Conservation (phyloP, 1,140 invertebrate genomes). For the Drosophila funebris region DNA sequence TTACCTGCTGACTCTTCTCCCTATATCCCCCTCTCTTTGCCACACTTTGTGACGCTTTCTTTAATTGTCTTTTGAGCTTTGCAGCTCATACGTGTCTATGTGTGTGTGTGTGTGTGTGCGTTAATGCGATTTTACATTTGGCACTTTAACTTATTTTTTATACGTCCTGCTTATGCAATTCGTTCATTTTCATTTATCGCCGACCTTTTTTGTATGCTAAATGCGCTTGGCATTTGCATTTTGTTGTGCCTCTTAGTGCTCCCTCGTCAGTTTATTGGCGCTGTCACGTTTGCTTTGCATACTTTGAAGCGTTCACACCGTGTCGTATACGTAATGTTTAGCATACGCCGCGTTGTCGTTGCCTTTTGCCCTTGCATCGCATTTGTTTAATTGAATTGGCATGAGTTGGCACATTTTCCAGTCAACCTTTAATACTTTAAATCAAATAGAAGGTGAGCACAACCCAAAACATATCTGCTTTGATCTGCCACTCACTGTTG, state of each 20-base stretch:
- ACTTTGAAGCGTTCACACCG: constrained; percentile 49
- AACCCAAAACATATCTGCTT: constrained; percentile 37
- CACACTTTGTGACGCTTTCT: constrained; percentile 31
- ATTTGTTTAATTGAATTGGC: constrained; percentile 74
- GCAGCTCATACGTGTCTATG: neutral
- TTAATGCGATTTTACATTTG: constrained; percentile 66
- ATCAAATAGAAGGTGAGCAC: constrained; percentile 24
- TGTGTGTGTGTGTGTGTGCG: constrained; percentile 20
- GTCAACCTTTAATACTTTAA: constrained; percentile 35
- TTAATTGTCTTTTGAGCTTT: constrained; percentile 63
- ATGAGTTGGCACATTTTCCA: constrained; percentile 41
- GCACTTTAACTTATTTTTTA: constrained; percentile 71
- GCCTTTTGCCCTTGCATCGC: constrained; percentile 29
- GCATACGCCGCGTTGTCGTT: constrained; percentile 50
- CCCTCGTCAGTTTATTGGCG: constrained; percentile 21
- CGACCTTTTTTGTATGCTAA: constrained; percentile 50
- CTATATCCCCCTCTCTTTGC: neutral
- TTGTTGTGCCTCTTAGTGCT: constrained; percentile 23
- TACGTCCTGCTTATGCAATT: constrained; percentile 73
- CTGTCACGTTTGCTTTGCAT: constrained; percentile 69
- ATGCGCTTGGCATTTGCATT: constrained; percentile 67
- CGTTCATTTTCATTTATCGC: constrained; percentile 68
- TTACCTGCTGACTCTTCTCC: constrained; percentile 22
- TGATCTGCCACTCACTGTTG: constrained; percentile 48
- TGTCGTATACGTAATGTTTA: constrained; percentile 35